phyloP scores from a whole-genome alignment of 92 coral and sea anemone genomes.

The Palythoa heliodiscus region DNA sequence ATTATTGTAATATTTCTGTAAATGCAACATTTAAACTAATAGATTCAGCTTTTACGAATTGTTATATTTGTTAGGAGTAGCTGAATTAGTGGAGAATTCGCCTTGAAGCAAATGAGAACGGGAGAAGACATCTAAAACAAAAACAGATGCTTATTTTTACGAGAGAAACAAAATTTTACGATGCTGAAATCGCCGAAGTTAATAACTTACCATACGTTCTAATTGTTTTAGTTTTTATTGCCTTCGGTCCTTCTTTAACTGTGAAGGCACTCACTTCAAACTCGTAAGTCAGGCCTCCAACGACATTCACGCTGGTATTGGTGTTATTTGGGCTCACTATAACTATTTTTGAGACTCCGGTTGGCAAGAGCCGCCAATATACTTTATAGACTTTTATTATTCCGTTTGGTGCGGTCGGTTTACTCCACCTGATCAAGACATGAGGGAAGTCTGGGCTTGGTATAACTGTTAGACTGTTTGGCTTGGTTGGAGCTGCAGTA shows the following conservation, averaged over 20 bases:
- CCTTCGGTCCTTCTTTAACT: not conserved
- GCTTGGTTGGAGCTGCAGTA: not conserved
- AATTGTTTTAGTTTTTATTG: not conserved
- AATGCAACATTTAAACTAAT: too few relatives aligned
- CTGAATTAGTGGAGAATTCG: too few relatives aligned
- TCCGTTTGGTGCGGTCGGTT: not conserved
- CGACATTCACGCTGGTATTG: not conserved
- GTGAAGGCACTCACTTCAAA: not conserved
- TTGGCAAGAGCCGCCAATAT: not conserved
- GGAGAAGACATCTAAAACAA: too few relatives aligned
- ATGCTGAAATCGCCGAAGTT: not conserved
- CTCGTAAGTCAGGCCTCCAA: not conserved
- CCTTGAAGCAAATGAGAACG: too few relatives aligned
- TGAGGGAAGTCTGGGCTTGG: not conserved
- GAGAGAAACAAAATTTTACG: too few relatives aligned
- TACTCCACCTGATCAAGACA: not conserved
- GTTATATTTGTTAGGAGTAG: too few relatives aligned
- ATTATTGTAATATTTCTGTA: too few relatives aligned
- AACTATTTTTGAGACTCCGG: not conserved
- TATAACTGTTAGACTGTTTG: not conserved
- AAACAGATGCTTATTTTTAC: too few relatives aligned
- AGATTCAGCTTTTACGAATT: too few relatives aligned
- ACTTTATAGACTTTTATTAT: not conserved
- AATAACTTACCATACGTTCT: not conserved
- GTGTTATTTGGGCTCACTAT: not conserved